Evolutionary conservation across 92 coral and sea anemone genomes (phyloP).

Genomic region (Zoanthus solanderi): DNA sequence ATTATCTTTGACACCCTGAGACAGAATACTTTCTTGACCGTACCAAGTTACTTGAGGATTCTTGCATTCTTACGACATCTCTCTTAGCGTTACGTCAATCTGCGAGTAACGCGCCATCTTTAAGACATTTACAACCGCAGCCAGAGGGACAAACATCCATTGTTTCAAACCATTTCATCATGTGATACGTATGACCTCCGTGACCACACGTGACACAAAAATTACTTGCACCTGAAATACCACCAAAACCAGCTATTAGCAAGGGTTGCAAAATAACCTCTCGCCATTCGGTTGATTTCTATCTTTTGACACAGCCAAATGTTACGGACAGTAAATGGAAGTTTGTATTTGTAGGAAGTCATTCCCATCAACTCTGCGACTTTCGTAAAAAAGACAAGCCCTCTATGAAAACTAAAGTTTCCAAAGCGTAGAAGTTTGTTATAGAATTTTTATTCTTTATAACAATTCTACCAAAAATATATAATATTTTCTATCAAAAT

Average conservation of each 20-base stretch:
- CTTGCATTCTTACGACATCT: not conserved
- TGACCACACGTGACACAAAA: constrained; percentile 96
- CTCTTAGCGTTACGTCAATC: constrained; percentile 37
- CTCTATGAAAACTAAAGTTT: too few species aligned
- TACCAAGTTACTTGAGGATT: not conserved
- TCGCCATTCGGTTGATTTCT: too few species aligned
- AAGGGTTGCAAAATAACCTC: not conserved
- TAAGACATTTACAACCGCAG: constrained; percentile 92
- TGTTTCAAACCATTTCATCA: constrained; percentile 92
- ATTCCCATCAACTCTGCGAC: too few species aligned
- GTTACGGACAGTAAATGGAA: too few species aligned
- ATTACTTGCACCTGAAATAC: constrained; percentile 85
- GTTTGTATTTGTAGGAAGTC: too few species aligned
- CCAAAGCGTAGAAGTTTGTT: too few species aligned
- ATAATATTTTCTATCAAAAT: too few species aligned
- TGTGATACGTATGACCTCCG: constrained; percentile 95
- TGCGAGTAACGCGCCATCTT: constrained; percentile 71
- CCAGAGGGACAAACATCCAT: constrained; percentile 97
- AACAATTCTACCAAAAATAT: too few species aligned
- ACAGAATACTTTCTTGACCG: not conserved
- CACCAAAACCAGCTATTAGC: not conserved
- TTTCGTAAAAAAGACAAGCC: too few species aligned
- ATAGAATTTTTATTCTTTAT: too few species aligned
- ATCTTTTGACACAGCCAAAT: too few species aligned
- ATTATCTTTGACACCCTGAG: too few species aligned